Evolutionary conservation across 2,113 vertebrate genomes (phyloP).

Genomic region (Cynocephalus volans): DNA sequence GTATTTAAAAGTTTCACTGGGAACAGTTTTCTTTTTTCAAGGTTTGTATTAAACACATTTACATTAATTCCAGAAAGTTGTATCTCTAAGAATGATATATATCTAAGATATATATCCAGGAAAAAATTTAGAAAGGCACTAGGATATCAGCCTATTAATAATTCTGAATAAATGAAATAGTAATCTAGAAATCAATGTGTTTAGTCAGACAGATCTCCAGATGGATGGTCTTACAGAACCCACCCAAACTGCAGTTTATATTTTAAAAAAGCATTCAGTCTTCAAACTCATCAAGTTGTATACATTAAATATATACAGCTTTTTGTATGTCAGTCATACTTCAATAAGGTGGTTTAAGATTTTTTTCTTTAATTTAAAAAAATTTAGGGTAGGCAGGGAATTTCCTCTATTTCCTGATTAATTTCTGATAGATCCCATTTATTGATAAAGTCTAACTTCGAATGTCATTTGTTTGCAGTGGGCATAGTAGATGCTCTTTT

Average conservation of each 20-base stretch:
- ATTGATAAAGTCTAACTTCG: background rate
- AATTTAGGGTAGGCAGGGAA: background rate
- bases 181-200: background rate
- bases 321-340: background rate
- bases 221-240: background rate
- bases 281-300: background rate
- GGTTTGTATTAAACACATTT: background rate
- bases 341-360: background rate
- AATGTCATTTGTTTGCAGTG: background rate
- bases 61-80: background rate
- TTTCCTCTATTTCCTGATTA: conserved; percentile 12
- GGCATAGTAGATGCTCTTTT: background rate
- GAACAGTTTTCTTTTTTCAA: conserved; percentile 1
- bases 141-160: background rate
- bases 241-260: background rate
- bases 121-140: background rate
- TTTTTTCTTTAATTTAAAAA: background rate
- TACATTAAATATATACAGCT: background rate
- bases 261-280: conserved; percentile 1
- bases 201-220: background rate
- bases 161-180: conserved; percentile 16
- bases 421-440: background rate
- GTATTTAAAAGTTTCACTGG: conserved; percentile 53
- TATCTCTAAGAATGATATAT: too few species aligned
- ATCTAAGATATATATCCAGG: too few species aligned